A percentile compares a stretch with the other conserved stretches of the same genome.
phyloP scores from a whole-genome alignment of 2,113 vertebrate genomes.

The Stictonetta naevosa region DNA sequence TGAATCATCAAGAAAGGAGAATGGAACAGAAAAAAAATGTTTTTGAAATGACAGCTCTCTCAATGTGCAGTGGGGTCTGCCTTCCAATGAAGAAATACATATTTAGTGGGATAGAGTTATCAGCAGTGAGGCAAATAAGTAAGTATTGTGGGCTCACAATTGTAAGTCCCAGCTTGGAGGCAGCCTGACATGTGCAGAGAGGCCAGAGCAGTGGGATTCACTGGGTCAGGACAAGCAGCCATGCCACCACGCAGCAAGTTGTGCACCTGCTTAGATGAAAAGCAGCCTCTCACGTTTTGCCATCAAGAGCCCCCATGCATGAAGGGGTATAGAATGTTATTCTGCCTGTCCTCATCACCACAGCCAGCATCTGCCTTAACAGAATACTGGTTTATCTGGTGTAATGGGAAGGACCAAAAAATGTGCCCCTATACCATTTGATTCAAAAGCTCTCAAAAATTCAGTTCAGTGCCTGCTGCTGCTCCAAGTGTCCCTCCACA shows the following conservation, averaged over 20 bases:
- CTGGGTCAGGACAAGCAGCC: not conserved
- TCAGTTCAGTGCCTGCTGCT: not conserved
- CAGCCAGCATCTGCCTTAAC: fast-evolving
- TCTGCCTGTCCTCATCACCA: not conserved
- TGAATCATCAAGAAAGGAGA: not conserved
- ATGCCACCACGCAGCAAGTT: fast-evolving
- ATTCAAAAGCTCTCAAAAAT: not conserved
- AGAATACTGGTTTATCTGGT: not conserved
- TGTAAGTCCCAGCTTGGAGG: not conserved
- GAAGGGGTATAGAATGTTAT: not conserved
- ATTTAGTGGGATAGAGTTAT: not conserved
- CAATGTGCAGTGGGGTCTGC: not conserved
- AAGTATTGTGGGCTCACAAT: too few relatives aligned
- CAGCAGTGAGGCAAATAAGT: not conserved
- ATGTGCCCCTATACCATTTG: not conserved
- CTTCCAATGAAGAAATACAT: not conserved
- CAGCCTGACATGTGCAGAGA: not conserved
- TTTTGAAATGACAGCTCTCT: not conserved
- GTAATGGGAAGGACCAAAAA: not conserved
- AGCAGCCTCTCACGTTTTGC: not conserved
- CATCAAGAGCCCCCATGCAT: not conserved
- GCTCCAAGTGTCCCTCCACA: not conserved
- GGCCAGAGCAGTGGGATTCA: not conserved
- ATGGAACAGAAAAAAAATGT: not conserved
- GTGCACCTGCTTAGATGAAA: not conserved